These are phyloP conservation scores for Hirtodrosophila confusa DNA, from an alignment of 2,888 invertebrate species.

Conservation along the genomic window DNA sequence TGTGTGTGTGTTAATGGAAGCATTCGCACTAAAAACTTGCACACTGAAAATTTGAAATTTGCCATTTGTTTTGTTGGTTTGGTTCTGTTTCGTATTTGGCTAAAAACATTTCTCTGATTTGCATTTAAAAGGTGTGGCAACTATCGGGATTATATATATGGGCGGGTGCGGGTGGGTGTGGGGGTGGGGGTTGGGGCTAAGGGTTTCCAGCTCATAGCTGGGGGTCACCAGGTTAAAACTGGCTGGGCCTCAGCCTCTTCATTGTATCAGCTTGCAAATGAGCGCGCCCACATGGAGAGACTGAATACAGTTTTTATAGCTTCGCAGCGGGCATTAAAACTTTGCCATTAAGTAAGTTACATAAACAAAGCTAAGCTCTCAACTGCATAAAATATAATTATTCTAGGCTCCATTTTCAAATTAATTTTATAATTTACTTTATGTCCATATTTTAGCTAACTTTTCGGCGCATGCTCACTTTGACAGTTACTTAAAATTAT, in stretches of 20 bases:
- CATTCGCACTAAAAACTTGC: conserved; percentile 72
- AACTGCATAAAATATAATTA: background rate
- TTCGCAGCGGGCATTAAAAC: conserved; percentile 37
- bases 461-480: too few species aligned
- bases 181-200: background rate
- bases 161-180: conserved; percentile 1
- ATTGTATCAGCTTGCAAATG: conserved; percentile 47
- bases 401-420: too few species aligned
- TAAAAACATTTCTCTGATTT: conserved; percentile 69
- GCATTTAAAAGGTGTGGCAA: conserved; percentile 72
- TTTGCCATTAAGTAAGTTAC: conserved; percentile 43
- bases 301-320: conserved; percentile 34
- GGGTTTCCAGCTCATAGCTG: conserved; percentile 5
- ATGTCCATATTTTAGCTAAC: too few species aligned
- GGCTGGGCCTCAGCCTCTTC: conserved; percentile 31
- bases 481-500: too few species aligned
- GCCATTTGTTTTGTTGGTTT: conserved; percentile 64
- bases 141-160: conserved; percentile 36
- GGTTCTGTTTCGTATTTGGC: conserved; percentile 37
- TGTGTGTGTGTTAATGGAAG: conserved; percentile 57
- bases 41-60: conserved; percentile 65
- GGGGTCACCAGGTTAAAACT: conserved; percentile 31
- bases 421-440: too few species aligned
- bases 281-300: conserved; percentile 8
- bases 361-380: conserved; percentile 27